Percentiles rank a stretch among this genome's conserved stretches.
Evolutionary conservation across 1,140 invertebrate species (phyloP).

Genomic region (Druon quercuslanigerum): DNA sequence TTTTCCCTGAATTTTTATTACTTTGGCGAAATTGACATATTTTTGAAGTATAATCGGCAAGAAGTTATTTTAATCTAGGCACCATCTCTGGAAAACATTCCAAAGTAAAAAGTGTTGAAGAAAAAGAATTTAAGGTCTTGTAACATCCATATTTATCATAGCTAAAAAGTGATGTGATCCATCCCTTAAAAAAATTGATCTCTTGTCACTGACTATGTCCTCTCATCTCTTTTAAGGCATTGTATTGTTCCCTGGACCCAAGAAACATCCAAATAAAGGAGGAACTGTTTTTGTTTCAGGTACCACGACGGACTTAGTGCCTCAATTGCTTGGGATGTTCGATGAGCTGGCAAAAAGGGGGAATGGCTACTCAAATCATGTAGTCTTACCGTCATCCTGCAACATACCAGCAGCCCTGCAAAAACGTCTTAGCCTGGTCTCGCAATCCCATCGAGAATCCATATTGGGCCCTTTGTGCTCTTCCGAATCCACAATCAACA

Average conservation of each 20-base stretch:
- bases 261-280: neutral
- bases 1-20: too few relatives aligned
- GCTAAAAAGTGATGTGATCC: neutral
- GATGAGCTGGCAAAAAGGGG: constrained; percentile 78
- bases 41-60: too few relatives aligned
- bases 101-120: neutral
- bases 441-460: constrained; percentile 63
- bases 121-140: neutral
- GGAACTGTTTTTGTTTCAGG: constrained; percentile 64
- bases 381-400: constrained; percentile 58
- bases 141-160: neutral
- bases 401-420: constrained; percentile 63
- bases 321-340: constrained; percentile 81
- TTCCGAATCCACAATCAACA: constrained; percentile 32
- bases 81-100: too few relatives aligned
- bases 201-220: neutral
- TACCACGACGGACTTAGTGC: constrained; percentile 80
- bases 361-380: constrained; percentile 57
- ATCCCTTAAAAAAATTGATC: neutral
- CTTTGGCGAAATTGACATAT: too few relatives aligned
- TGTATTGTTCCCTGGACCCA: neutral
- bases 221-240: constrained; percentile 34
- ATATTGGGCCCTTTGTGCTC: constrained; percentile 63
- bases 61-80: too few relatives aligned
- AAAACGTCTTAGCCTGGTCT: constrained; percentile 68